Percentiles rank a stretch among this genome's conserved stretches.
Evolutionary conservation across 2,113 vertebrate species (phyloP).

Genomic region (Thamnaconus septentrionalis): DNA sequence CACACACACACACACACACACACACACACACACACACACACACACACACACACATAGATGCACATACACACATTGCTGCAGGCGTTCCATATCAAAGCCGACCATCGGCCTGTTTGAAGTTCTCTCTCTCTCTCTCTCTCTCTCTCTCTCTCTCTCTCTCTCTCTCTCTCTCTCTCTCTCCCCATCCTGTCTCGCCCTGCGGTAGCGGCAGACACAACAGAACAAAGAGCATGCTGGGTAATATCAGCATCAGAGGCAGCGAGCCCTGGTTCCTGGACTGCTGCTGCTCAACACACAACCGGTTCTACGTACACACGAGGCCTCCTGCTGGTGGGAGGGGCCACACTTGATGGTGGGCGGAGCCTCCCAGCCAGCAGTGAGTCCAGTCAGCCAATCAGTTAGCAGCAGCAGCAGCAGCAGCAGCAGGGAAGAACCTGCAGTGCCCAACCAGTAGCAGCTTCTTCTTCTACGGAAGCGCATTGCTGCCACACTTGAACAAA

Average conservation of each 20-base stretch:
- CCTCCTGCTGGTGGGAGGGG: too few relatives aligned
- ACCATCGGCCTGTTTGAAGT: neutral
- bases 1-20: neutral
- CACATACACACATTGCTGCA: neutral
- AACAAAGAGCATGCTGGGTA: constrained; percentile 15
- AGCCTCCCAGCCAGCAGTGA: too few relatives aligned
- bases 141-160: neutral
- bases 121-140: neutral
- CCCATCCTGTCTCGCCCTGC: neutral
- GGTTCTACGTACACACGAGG: too few relatives aligned
- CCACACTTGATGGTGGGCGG: too few relatives aligned
- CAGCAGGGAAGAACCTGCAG: too few relatives aligned
- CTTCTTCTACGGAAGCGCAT: too few relatives aligned
- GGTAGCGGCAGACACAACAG: constrained; percentile 7
- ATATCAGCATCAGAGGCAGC: neutral
- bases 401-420: too few relatives aligned
- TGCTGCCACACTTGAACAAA: too few relatives aligned
- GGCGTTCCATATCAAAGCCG: neutral
- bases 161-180: neutral
- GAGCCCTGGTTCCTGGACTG: too few relatives aligned
- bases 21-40: constrained; percentile 1
- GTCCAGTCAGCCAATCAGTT: too few relatives aligned
- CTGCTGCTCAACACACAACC: too few relatives aligned
- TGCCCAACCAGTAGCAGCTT: too few relatives aligned
- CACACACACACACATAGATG: neutral